These are phyloP conservation scores for human DNA, from an alignment of 2,113 vertebrate species.

Conservation along the genomic window GRCh38 chr15:31337501-31338000, in stretches of 20 bases:
- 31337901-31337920: neutral
- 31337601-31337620: neutral
- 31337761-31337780: neutral
- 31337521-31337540: neutral
- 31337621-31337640: neutral
- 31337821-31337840: neutral
- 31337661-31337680: neutral
- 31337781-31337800: neutral
- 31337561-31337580: neutral
- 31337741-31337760: neutral
- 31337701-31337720: neutral
- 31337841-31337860: neutral
- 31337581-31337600: neutral
- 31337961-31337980: neutral
- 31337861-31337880: neutral
- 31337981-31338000: fast-evolving
- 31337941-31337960: neutral
- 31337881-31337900: neutral
- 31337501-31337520: neutral
- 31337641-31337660: neutral
- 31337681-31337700: neutral
- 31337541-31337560: neutral
- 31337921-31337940: neutral
- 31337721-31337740: neutral
- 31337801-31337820: neutral